Conservation (phyloP, 2,888 invertebrate species). For the Timandra comae region DNA sequence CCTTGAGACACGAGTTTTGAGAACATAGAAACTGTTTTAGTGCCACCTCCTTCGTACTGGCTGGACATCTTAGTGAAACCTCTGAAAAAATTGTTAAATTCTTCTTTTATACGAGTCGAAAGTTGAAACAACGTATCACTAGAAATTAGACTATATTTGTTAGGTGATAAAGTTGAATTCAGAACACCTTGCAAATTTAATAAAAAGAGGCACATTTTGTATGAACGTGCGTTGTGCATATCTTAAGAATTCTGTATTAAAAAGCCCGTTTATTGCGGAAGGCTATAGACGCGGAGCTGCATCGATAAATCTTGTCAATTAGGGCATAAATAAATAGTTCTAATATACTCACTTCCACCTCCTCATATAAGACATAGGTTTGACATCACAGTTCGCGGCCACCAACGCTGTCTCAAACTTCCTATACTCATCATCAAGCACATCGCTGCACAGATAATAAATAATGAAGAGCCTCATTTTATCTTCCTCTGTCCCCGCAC, state of each 20-base stretch:
- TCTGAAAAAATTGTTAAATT: slow-evolving; percentile 62
- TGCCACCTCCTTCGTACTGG: slow-evolving; percentile 94
- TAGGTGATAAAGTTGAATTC: no score
- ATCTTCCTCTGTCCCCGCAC: slow-evolving; percentile 92
- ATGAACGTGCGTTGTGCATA: no score
- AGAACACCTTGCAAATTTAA: no score
- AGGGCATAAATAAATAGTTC: no score
- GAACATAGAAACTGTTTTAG: slow-evolving; percentile 98
- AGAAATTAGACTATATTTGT: no score
- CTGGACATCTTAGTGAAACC: slow-evolving; percentile 87
- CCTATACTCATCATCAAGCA: slow-evolving; percentile 89
- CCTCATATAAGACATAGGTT: slow-evolving; percentile 91
- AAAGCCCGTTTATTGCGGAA: no score
- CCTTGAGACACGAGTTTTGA: slow-evolving; percentile 98
- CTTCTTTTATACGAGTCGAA: no score
- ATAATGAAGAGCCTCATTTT: slow-evolving; percentile 96
- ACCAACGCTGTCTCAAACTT: slow-evolving; percentile 87
- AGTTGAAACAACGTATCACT: no score
- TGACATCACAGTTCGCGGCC: slow-evolving; percentile 90
- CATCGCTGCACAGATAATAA: slow-evolving; percentile 90
- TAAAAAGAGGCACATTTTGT: no score
- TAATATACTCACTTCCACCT: slow-evolving; percentile 93
- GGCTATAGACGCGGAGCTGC: no score
- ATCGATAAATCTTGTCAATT: no score
- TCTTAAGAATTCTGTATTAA: no score